Evolutionary conservation across 2,888 invertebrate genomes (phyloP).

Genomic region (Stenolophus ochropezus): DNA sequence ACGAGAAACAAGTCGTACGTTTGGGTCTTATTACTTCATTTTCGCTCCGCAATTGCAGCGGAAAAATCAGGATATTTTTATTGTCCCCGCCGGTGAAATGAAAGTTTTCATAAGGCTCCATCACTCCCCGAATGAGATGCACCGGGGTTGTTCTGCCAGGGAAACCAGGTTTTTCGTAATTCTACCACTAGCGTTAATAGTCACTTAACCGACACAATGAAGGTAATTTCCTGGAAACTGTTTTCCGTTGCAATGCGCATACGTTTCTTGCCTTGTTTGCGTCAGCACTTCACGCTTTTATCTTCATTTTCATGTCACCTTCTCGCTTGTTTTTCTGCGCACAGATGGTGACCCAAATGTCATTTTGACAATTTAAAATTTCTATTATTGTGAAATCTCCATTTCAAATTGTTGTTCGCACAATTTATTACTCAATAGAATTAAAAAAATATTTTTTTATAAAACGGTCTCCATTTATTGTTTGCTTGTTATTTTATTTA

Average conservation of each 20-base stretch:
- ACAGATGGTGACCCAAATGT: not conserved
- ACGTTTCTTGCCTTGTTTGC: slow-evolving; percentile 47
- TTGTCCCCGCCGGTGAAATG: slow-evolving; percentile 17
- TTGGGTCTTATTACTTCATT: slow-evolving; percentile 6
- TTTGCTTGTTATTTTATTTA: too few species aligned
- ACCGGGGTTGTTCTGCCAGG: not conserved
- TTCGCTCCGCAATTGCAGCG: slow-evolving; percentile 13
- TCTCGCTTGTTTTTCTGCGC: slow-evolving; percentile 20
- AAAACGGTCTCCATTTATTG: too few species aligned
- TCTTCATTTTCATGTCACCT: slow-evolving; percentile 41
- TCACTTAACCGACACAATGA: slow-evolving; percentile 55
- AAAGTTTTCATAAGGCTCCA: slow-evolving; percentile 17
- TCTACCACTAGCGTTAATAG: slow-evolving; percentile 43
- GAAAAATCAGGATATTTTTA: slow-evolving; percentile 31
- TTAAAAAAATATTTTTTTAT: too few species aligned
- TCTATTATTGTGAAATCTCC: not conserved
- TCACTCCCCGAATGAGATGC: not conserved
- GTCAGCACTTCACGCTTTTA: slow-evolving; percentile 43
- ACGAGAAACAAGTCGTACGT: not conserved
- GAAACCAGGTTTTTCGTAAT: slow-evolving; percentile 26
- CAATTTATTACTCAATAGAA: too few species aligned
- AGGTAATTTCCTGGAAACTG: slow-evolving; percentile 53
- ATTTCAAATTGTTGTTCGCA: not conserved
- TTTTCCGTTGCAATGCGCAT: slow-evolving; percentile 47
- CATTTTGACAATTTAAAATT: not conserved